These are phyloP conservation scores for Argyra leucocephala DNA, from an alignment of 2,888 invertebrate species.

Conservation along the genomic window DNA sequence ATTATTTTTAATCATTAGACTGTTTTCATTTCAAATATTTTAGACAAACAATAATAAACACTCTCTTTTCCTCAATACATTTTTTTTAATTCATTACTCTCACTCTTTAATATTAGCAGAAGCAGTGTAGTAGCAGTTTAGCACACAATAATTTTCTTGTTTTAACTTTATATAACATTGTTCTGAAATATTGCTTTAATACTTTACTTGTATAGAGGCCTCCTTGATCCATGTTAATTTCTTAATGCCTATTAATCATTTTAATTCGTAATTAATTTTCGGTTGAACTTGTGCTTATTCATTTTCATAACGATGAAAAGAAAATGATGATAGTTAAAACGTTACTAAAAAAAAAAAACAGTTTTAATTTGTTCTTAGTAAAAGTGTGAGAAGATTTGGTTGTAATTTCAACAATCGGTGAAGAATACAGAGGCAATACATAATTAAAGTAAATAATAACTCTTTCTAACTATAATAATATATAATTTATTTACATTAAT, in stretches of 20 bases:
- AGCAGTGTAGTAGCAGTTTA: no score
- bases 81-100: no score
- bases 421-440: no score
- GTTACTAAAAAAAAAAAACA: not conserved
- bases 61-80: no score
- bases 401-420: not conserved
- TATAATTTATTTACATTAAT: no score
- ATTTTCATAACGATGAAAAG: not conserved
- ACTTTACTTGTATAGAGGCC: not conserved
- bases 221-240: conserved; percentile 7
- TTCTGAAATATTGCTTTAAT: no score
- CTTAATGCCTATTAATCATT: conserved; percentile 4
- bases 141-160: not conserved
- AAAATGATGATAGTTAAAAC: not conserved
- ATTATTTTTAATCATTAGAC: no score
- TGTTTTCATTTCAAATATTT: no score
- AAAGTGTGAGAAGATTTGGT: not conserved
- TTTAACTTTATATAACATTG: not conserved
- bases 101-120: no score
- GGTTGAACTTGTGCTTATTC: conserved; percentile 8
- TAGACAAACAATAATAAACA: no score
- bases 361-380: not conserved
- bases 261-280: conserved; percentile 9
- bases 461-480: no score
- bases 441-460: no score